Evolutionary conservation across 2,113 vertebrate species (phyloP).

Genomic region (Dipodomys stephensi): DNA sequence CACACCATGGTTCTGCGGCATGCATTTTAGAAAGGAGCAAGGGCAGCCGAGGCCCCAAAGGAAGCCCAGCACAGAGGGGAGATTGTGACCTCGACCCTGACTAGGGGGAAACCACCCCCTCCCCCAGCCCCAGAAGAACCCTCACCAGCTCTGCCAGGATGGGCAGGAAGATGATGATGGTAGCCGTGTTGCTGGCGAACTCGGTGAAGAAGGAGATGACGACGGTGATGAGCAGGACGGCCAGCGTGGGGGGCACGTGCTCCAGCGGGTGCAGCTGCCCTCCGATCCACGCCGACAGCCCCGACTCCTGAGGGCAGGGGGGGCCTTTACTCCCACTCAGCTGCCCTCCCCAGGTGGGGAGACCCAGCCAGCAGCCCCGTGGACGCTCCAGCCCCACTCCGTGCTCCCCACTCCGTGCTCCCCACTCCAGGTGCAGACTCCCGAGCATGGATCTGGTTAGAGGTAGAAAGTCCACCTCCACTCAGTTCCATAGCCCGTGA

Average conservation of each 20-base stretch:
- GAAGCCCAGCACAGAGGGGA: neutral
- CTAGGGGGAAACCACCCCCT: neutral
- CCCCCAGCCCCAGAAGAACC: neutral
- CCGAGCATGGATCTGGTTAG: neutral
- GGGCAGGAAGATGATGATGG: slow-evolving; percentile 97
- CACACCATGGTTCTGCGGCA: neutral
- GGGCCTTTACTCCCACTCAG: neutral
- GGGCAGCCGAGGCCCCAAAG: neutral
- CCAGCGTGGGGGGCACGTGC: slow-evolving; percentile 89
- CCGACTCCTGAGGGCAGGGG: slow-evolving; percentile 90
- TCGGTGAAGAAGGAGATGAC: slow-evolving; percentile 96
- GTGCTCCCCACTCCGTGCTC: neutral
- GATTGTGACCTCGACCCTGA: neutral
- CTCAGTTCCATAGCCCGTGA: neutral
- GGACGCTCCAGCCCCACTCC: neutral
- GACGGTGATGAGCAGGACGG: slow-evolving; percentile 92
- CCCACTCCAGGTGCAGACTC: neutral
- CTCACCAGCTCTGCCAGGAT: slow-evolving; percentile 96
- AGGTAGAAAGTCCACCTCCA: neutral
- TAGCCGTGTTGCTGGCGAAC: slow-evolving; percentile 98
- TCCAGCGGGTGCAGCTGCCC: slow-evolving; percentile 93
- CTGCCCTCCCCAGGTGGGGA: too few species aligned
- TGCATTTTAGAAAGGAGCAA: neutral
- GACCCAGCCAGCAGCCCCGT: neutral
- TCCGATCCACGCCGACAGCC: slow-evolving; percentile 96